These are phyloP conservation scores for Lepidurus couesii DNA, from an alignment of 1,140 invertebrate species.

Conservation along the genomic window DNA sequence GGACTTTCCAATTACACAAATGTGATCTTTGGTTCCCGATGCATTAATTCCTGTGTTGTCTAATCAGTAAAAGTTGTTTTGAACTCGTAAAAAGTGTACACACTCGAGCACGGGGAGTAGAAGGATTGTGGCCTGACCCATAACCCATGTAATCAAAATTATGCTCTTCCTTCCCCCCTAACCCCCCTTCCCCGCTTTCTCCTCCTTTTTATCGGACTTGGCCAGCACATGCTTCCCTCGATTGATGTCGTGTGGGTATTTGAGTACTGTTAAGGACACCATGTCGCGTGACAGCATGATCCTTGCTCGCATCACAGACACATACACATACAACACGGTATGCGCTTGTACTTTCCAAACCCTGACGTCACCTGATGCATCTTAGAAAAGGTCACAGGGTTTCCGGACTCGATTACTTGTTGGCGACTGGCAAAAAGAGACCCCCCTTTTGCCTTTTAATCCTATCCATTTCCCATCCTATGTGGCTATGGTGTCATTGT, in stretches of 20 bases:
- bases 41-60: too few species aligned
- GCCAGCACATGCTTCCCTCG: neutral
- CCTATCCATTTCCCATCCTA: neutral
- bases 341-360: neutral
- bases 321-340: neutral
- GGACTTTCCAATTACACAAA: too few species aligned
- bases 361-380: slow-evolving; percentile 20
- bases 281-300: slow-evolving; percentile 12
- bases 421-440: neutral
- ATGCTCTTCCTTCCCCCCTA: neutral
- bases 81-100: too few species aligned
- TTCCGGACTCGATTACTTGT: slow-evolving; percentile 19
- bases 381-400: slow-evolving; percentile 15
- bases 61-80: too few species aligned
- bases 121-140: neutral
- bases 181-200: neutral
- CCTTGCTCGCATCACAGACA: neutral
- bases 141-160: neutral
- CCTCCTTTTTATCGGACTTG: neutral
- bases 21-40: too few species aligned
- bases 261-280: neutral
- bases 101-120: too few species aligned
- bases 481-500: neutral
- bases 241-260: neutral
- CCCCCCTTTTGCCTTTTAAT: neutral